Evolutionary conservation across 2,113 vertebrate genomes (phyloP).

Genomic region (Anoplopoma fimbria): DNA sequence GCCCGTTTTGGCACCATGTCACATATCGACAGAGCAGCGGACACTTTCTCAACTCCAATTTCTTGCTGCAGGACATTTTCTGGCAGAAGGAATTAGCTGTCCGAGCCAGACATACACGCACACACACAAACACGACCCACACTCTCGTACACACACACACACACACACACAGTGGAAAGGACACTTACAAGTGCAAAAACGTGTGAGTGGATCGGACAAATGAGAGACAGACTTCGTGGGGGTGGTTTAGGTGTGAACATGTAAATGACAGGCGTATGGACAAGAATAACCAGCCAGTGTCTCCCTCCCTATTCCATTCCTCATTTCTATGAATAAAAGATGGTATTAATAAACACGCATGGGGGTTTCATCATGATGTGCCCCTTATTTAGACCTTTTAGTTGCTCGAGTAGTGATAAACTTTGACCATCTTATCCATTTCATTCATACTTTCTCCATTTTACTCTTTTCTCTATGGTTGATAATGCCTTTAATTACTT

Average conservation of each 20-base stretch:
- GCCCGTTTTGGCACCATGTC: conserved; percentile 71
- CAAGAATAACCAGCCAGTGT: conserved; percentile 61
- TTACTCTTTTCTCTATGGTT: not conserved
- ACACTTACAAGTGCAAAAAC: conserved; percentile 27
- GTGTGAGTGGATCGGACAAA: conserved; percentile 58
- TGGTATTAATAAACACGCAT: conserved; percentile 6
- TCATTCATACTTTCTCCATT: conserved; percentile 11
- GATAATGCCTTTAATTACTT: conserved; percentile 12
- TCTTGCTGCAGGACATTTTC: conserved; percentile 75
- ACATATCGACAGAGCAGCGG: conserved; percentile 66
- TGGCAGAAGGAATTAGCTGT: conserved; percentile 67
- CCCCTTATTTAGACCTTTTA: conserved; percentile 33
- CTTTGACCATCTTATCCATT: conserved; percentile 3
- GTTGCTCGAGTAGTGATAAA: conserved; percentile 11
- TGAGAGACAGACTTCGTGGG: conserved; percentile 58
- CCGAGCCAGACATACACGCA: conserved; percentile 54
- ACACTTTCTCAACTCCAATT: conserved; percentile 74
- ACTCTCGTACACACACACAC: not conserved
- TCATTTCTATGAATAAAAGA: conserved; percentile 62
- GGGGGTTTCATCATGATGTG: conserved; percentile 35
- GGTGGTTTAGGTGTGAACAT: conserved; percentile 75
- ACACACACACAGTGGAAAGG: conserved; percentile 2
- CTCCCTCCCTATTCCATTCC: conserved; percentile 52
- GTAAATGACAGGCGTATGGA: conserved; percentile 76
- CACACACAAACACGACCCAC: conserved; percentile 8